These are phyloP conservation scores for Tanaodytes sp. DNA, from an alignment of 2,888 invertebrate genomes.

Conservation along the genomic window DNA sequence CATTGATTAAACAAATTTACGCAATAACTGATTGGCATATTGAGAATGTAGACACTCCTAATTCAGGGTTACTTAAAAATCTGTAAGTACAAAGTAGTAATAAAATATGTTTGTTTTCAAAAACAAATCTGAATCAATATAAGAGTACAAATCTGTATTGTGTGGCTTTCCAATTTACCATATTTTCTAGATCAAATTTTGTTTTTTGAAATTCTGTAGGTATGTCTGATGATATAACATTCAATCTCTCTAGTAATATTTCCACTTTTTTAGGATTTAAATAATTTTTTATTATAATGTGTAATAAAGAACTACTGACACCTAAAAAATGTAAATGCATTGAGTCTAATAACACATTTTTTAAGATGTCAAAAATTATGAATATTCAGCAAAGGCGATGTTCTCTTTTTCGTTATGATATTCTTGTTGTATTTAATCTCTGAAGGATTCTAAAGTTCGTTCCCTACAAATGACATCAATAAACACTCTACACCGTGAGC, in stretches of 20 bases:
- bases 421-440: not conserved
- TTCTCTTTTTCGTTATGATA: not conserved
- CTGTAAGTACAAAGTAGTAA: too few species aligned
- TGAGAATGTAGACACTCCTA: too few species aligned
- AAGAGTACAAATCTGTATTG: constrained; percentile 43
- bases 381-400: constrained; percentile 17
- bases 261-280: too few species aligned
- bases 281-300: constrained; percentile 24
- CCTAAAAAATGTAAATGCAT: too few species aligned
- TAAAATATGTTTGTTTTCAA: too few species aligned
- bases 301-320: too few species aligned
- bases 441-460: not conserved
- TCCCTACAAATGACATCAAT: not conserved
- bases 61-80: too few species aligned
- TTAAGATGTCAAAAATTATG: constrained; percentile 26
- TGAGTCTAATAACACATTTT: constrained; percentile 25
- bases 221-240: constrained; percentile 14
- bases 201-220: constrained; percentile 55
- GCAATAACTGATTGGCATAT: constrained; percentile 37
- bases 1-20: constrained; percentile 44
- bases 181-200: constrained; percentile 37
- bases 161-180: constrained; percentile 12
- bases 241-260: not conserved
- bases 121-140: constrained; percentile 33
- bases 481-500: too few species aligned